Evolutionary conservation across 2,113 vertebrate species (phyloP).

Genomic region (Hirundichthys speculiger): DNA sequence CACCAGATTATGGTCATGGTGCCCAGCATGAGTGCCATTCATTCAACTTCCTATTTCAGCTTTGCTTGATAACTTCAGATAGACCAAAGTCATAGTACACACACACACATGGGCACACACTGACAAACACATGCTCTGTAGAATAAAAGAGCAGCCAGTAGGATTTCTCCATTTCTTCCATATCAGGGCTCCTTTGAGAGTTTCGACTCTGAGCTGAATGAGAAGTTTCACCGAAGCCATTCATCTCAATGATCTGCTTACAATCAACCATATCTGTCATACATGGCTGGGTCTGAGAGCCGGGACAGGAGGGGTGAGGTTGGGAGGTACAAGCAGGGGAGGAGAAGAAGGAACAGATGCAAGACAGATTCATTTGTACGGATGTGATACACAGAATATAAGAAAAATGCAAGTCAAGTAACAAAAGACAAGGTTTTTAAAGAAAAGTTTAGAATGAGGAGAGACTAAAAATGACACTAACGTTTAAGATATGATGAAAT

Average conservation of each 20-base stretch:
- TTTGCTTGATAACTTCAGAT: conserved; percentile 74
- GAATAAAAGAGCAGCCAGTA: conserved; percentile 63
- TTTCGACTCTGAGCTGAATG: conserved; percentile 53
- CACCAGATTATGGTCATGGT: conserved; percentile 59
- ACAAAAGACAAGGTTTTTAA: too few relatives aligned
- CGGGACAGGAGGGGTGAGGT: neutral
- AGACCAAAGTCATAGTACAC: conserved; percentile 63
- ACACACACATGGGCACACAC: neutral
- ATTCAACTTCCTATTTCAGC: conserved; percentile 72
- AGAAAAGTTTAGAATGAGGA: too few relatives aligned
- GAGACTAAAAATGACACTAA: too few relatives aligned
- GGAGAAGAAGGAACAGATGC: neutral
- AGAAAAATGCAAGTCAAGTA: neutral
- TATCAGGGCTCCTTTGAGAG: conserved; percentile 63
- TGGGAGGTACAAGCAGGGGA: neutral
- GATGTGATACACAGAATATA: neutral
- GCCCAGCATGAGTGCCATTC: conserved; percentile 69
- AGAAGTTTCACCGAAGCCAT: conserved; percentile 63
- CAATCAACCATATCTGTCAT: conserved; percentile 72
- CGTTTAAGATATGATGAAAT: too few relatives aligned
- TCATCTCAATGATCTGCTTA: conserved; percentile 68
- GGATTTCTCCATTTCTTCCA: conserved; percentile 72
- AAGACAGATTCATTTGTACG: neutral
- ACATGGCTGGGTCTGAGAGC: conserved; percentile 58
- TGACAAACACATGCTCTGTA: neutral